Conservation (phyloP, 1,140 invertebrate species). For the Drosophila repletoides region DNA sequence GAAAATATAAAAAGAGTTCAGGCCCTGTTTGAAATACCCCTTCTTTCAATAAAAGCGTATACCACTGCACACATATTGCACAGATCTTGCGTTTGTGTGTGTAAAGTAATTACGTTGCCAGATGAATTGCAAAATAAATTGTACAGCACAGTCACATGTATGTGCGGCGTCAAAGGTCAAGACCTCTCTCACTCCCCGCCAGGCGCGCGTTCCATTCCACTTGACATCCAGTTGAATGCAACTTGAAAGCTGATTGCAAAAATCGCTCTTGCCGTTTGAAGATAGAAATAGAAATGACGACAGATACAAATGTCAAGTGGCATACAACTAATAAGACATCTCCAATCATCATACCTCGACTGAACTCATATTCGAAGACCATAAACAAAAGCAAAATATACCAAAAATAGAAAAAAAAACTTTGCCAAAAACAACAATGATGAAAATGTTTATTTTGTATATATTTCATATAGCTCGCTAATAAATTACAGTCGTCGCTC, state of each 20-base stretch:
- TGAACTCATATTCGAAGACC: conserved; percentile 21
- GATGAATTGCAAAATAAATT: conserved; percentile 25
- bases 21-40: too few species aligned
- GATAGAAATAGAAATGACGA: conserved; percentile 77
- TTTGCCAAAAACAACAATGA: conserved; percentile 23
- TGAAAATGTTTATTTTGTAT: conserved; percentile 21
- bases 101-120: conserved; percentile 27
- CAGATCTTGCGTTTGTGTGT: not conserved
- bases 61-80: too few species aligned
- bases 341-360: too few species aligned
- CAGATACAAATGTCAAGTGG: conserved; percentile 72
- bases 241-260: conserved; percentile 14
- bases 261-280: conserved; percentile 44
- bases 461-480: conserved; percentile 21
- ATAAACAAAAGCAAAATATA: conserved; percentile 6
- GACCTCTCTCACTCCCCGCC: not conserved
- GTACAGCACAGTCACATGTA: not conserved
- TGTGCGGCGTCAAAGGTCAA: conserved; percentile 32
- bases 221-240: conserved; percentile 11
- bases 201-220: not conserved
- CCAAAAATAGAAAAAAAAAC: conserved; percentile 10
- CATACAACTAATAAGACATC: conserved; percentile 19
- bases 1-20: too few species aligned
- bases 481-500: too few species aligned
- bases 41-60: too few species aligned